Evolutionary conservation across 2,113 vertebrate species (phyloP), one percentile per base, ranked within the genome.

Genomic region (Symphodus melops): DNA sequence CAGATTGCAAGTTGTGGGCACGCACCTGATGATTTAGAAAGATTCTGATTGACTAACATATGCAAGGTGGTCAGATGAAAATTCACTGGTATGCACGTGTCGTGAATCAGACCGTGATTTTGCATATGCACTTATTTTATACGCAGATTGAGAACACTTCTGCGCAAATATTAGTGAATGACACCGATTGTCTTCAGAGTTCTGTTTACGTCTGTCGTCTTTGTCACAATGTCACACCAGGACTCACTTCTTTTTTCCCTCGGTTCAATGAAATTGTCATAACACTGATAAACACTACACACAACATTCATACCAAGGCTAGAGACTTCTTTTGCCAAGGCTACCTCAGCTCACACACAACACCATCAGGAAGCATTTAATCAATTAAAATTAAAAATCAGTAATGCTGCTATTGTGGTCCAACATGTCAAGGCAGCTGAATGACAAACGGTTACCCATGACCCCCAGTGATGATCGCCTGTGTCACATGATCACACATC

Each of bases 181-280:
- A n/a, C n/a, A n/a, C n/a, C n/a, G n/a, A n/a, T 20, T 70, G 74
- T 89, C 64, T 71, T 68, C 81, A 80, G 71, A 55, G 68, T 67
- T 77, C 52, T 36, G 53, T 83, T 81, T 63, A 73, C 28, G 41
- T 21, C 51, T 80, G 79, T 76, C 82, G 78, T 59, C 46, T 65
- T 66, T 36, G 49, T 28, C 79, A 86, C 53, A 19, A 67, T 41
- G 33, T 36, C 77, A 62, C 65, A 75, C 55, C 39, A 21, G 42
- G 68, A 41, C 61, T 81, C 65, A 51, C 57, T 57, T 48, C 77
- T 51, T 21, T 49, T 68, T 76, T 68, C 66, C 61, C 56, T 55
- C 42, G 14, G 42, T 10, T 46, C 4, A 4, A 14, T 17, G 44
- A 13, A 25, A 37, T 62, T 64, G 82, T 79, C 78, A 71, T 68